Conservation (phyloP, 2,888 invertebrate species). For the Limnephilus rhombicus region DNA sequence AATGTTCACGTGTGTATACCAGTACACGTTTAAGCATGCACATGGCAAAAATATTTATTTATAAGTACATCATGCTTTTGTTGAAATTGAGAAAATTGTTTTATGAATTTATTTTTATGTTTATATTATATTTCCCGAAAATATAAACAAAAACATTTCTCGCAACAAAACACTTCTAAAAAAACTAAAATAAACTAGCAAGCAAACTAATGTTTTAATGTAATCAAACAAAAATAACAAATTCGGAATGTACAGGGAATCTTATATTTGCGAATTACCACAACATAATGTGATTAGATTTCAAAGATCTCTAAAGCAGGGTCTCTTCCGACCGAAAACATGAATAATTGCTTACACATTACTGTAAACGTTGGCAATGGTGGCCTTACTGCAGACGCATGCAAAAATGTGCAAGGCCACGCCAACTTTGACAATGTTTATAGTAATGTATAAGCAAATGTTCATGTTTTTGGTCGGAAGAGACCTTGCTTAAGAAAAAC, state of each 20-base stretch:
- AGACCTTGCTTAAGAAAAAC: neutral
- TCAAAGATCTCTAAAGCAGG: neutral
- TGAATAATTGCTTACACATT: too few species aligned
- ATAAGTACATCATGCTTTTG: neutral
- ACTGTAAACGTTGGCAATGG: too few species aligned
- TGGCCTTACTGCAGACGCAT: too few species aligned
- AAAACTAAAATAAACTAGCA: slow-evolving; percentile 63
- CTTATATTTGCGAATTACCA: neutral
- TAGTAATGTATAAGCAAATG: too few species aligned
- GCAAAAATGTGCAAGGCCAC: too few species aligned
- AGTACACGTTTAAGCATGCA: neutral
- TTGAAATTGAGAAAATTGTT: slow-evolving; percentile 67
- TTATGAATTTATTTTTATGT: slow-evolving; percentile 77
- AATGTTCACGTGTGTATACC: slow-evolving; percentile 26
- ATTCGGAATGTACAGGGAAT: slow-evolving; percentile 77
- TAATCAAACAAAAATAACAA: slow-evolving; percentile 70
- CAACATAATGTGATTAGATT: neutral
- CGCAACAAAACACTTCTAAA: neutral
- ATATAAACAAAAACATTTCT: neutral
- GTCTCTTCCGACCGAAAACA: too few species aligned
- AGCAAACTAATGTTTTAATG: slow-evolving; percentile 77
- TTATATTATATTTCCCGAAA: slow-evolving; percentile 66
- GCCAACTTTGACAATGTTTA: too few species aligned
- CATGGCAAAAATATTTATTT: slow-evolving; percentile 16
- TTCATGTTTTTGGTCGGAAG: too few species aligned